Conservation (phyloP, 2,797 vertebrate genomes). For the Sebastes reedi region DNA sequence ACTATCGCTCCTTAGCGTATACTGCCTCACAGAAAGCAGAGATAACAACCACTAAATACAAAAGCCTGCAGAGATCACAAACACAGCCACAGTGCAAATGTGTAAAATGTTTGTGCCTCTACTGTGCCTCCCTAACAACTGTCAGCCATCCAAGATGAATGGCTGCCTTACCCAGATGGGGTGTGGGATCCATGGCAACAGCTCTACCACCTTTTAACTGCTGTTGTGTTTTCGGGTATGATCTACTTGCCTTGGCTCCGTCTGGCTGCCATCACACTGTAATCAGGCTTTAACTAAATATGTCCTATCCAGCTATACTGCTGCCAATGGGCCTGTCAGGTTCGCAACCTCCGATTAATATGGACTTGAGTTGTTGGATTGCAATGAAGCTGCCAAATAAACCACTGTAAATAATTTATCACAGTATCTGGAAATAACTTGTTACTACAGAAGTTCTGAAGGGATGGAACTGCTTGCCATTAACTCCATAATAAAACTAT, state of each 20-base stretch:
- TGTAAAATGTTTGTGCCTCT: conserved; percentile 23
- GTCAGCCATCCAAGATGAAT: conserved; percentile 53
- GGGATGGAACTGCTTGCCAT: too few relatives aligned
- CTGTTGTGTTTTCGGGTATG: conserved; percentile 27
- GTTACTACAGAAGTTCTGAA: too few relatives aligned
- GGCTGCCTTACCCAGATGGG: conserved; percentile 46
- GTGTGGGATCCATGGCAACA: conserved; percentile 67
- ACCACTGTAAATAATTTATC: neutral
- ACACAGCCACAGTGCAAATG: neutral
- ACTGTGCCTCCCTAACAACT: conserved; percentile 43
- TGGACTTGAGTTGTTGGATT: neutral
- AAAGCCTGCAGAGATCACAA: conserved; percentile 17
- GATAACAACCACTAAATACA: conserved; percentile 16
- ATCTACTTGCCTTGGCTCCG: conserved; percentile 21
- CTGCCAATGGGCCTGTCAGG: neutral
- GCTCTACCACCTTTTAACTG: conserved; percentile 26
- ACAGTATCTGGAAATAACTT: neutral
- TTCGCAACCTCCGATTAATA: neutral
- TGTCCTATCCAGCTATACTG: neutral
- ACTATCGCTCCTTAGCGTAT: neutral
- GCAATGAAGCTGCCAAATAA: neutral
- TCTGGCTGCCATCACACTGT: neutral
- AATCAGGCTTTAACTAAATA: conserved; percentile 20
- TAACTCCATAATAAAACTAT: neutral
- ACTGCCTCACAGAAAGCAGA: neutral